These are phyloP conservation scores for Dicrurus megarhynchus DNA, from an alignment of 2,113 vertebrate genomes.

Conservation along the genomic window DNA sequence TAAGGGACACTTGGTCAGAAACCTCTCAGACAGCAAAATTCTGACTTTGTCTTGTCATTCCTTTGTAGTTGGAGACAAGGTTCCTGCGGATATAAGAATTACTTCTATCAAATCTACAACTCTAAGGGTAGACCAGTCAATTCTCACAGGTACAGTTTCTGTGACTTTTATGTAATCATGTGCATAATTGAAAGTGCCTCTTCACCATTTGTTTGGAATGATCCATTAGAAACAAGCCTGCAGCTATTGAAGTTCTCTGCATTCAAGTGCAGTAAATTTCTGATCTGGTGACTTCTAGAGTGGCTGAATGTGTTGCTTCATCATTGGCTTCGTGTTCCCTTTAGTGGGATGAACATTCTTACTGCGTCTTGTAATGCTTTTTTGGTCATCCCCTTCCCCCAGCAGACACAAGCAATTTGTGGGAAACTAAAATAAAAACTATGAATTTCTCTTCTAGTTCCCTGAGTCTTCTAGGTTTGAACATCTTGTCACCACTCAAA, in stretches of 20 bases:
- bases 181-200: neutral
- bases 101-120: conserved; percentile 98
- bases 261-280: neutral
- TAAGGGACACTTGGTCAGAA: neutral
- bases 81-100: conserved; percentile 96
- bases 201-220: neutral
- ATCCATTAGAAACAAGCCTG: neutral
- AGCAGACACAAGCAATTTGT: neutral
- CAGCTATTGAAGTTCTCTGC: neutral
- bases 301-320: neutral
- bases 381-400: neutral
- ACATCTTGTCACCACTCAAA: neutral
- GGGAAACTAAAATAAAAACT: neutral
- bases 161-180: neutral
- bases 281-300: neutral
- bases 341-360: neutral
- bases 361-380: neutral
- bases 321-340: neutral
- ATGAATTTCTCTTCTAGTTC: neutral
- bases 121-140: conserved; percentile 95
- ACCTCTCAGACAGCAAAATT: neutral
- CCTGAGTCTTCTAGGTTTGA: neutral
- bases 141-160: conserved; percentile 87
- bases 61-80: conserved; percentile 94
- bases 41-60: neutral